Evolutionary conservation across 2,797 vertebrate genomes (phyloP), one percentile per base, ranked within the genome.

Genomic region (Poeciliopsis presidionis): DNA sequence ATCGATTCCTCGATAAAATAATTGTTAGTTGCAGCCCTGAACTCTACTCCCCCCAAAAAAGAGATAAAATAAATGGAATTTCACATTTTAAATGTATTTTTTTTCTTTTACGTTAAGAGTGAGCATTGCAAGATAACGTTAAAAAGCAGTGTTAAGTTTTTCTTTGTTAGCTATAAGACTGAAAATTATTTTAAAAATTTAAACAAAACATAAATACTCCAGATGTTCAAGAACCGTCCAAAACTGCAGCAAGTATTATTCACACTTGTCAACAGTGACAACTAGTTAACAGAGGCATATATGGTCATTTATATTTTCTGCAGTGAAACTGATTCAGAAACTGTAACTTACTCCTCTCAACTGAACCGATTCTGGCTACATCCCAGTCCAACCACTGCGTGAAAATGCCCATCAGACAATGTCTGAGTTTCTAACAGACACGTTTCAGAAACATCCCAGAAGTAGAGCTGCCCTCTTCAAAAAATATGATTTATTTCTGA

Each of bases 401-500:
- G 28, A 59, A 59, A 5, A 30, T 5, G 55, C 55, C 55, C 25
- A 43, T n/a, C 14, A 61, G 28, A 55, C 30, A 30, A 49, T 39
- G 25, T 25, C 36, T n/a, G 33, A 18, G 46, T 51, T 76, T 76
- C 30, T 46, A 76, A 30, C 61, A 67, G 74, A 49, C 3, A 36
- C 13, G 2, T 67, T 67, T 67, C 46, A 39, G 45, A 28, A 67
- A 63, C 74, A n/a, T n/a, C 74, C 74, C 30, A 39, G 28, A 51
- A 28, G 46, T 22, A 28, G 33, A 30, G 8, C 30, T n/a, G 11
- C 5, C 41, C 57, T 46, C 73, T 8, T 22, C 55, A 46, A 57
- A 47, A 47, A 75, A 63, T 63, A 63, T 22, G 43, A 20, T 36
- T 11, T 63, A 33, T 47, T 75, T 75, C 47, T 63, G 28, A 61